Conservation (phyloP, 1,140 invertebrate species). For the Ips nitidus region DNA sequence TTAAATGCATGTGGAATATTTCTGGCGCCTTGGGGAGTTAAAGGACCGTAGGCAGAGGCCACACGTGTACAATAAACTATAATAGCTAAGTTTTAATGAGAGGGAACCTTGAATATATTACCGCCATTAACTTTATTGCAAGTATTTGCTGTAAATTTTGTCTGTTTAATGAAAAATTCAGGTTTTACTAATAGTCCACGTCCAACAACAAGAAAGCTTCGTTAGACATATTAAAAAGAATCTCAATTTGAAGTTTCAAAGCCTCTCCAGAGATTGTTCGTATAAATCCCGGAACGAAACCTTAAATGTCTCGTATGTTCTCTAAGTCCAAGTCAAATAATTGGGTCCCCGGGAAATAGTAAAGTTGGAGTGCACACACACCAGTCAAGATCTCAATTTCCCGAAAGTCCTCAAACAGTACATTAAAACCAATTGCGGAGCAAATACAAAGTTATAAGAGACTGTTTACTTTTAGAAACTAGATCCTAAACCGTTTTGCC, state of each 20-base stretch:
- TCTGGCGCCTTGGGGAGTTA: conserved; percentile 15
- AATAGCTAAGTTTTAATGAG: conserved; percentile 17
- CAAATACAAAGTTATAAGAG: neutral
- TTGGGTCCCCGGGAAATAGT: conserved; percentile 5
- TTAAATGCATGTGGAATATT: conserved; percentile 19
- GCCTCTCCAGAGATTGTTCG: neutral
- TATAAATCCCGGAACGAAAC: neutral
- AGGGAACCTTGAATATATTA: conserved; percentile 2
- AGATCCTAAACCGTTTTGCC: neutral
- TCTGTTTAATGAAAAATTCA: too few relatives aligned
- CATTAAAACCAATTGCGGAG: neutral
- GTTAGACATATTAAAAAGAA: too few relatives aligned
- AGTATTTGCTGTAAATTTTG: too few relatives aligned
- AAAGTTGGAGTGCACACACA: conserved; percentile 5
- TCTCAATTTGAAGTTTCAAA: too few relatives aligned
- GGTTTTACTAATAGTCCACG: too few relatives aligned
- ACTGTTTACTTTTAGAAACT: neutral
- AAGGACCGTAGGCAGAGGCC: conserved; percentile 7
- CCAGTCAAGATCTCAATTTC: conserved; percentile 1
- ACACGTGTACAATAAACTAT: conserved; percentile 20
- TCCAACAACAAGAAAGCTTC: too few relatives aligned
- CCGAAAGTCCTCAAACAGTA: conserved; percentile 2
- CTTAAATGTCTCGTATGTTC: neutral
- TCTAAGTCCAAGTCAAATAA: conserved; percentile 5
- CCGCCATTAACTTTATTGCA: conserved; percentile 1